A percentile compares a stretch with the other conserved stretches of the same genome.
Evolutionary conservation across 2,888 invertebrate species (phyloP).

Genomic region (Philonicus albiceps): DNA sequence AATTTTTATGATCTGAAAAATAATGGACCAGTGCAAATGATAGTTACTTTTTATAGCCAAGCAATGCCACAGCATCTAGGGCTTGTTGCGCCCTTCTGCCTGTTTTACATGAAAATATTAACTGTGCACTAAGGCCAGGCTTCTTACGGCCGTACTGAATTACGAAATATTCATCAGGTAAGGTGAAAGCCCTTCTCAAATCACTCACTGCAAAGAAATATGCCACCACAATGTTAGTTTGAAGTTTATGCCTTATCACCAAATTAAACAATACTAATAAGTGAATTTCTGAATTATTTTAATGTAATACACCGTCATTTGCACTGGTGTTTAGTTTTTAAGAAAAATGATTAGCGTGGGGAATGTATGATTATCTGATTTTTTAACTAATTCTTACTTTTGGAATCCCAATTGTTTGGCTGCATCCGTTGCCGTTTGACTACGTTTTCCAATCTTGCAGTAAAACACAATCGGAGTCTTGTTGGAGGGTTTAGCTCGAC

Average conservation of each 20-base stretch:
- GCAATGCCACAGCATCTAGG: constrained; percentile 64
- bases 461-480: constrained; percentile 66
- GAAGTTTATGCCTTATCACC: background rate
- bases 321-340: background rate
- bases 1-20: constrained; percentile 16
- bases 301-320: background rate
- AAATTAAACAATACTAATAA: background rate
- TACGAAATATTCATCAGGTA: constrained; percentile 39
- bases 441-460: constrained; percentile 42
- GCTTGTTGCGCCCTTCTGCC: constrained; percentile 73
- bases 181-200: constrained; percentile 32
- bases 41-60: constrained; percentile 54
- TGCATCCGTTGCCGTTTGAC: constrained; percentile 32
- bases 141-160: constrained; percentile 60
- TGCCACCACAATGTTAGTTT: constrained; percentile 54
- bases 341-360: background rate
- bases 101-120: constrained; percentile 74
- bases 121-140: constrained; percentile 66
- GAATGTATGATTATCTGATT: background rate
- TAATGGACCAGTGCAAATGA: background rate
- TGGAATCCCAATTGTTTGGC: constrained; percentile 38
- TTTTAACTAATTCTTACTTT: constrained; percentile 42
- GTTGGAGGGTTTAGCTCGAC: constrained; percentile 68
- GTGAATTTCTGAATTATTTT: background rate
- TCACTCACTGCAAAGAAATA: constrained; percentile 34